Percentiles rank a stretch among this genome's conserved stretches.
Conservation (phyloP, 2,113 vertebrate species). For the Porphyrio hochstetteri region DNA sequence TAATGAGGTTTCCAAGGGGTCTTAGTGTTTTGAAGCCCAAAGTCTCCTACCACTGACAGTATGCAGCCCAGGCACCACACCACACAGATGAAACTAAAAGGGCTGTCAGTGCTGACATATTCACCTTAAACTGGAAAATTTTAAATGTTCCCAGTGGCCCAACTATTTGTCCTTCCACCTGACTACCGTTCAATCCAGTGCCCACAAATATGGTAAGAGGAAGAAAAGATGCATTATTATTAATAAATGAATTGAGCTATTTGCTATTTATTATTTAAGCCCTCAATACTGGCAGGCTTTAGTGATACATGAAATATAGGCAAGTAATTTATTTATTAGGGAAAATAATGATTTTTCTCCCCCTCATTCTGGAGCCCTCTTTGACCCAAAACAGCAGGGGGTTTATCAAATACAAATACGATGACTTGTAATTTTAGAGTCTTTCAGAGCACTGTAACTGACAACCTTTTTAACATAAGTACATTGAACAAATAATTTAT, state of each 20-base stretch:
- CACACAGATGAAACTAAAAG: constrained; percentile 17
- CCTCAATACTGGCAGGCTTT: constrained; percentile 72
- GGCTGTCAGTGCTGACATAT: constrained; percentile 52
- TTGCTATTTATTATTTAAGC: constrained; percentile 86
- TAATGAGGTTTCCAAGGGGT: constrained; percentile 19
- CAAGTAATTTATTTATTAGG: constrained; percentile 87
- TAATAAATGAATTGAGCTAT: constrained; percentile 84
- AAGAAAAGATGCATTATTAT: constrained; percentile 78
- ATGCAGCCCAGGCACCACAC: background rate
- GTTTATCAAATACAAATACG: constrained; percentile 80
- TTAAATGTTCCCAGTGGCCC: constrained; percentile 73
- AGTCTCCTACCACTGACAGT: background rate
- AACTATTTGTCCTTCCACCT: constrained; percentile 75
- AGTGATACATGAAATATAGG: constrained; percentile 83
- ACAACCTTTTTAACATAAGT: constrained; percentile 86
- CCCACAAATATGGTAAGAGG: constrained; percentile 56
- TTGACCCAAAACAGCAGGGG: constrained; percentile 74
- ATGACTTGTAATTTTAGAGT: constrained; percentile 78
- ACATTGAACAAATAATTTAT: constrained; percentile 85
- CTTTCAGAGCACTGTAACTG: constrained; percentile 79
- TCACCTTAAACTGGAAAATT: constrained; percentile 76
- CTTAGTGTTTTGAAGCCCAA: constrained; percentile 6
- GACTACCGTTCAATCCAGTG: constrained; percentile 67
- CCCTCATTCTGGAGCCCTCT: constrained; percentile 62
- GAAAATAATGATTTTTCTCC: constrained; percentile 83